Percentiles rank a stretch among this genome's conserved stretches.
phyloP scores from a whole-genome alignment of 2,888 invertebrate genomes.

The Papilio protenor region DNA sequence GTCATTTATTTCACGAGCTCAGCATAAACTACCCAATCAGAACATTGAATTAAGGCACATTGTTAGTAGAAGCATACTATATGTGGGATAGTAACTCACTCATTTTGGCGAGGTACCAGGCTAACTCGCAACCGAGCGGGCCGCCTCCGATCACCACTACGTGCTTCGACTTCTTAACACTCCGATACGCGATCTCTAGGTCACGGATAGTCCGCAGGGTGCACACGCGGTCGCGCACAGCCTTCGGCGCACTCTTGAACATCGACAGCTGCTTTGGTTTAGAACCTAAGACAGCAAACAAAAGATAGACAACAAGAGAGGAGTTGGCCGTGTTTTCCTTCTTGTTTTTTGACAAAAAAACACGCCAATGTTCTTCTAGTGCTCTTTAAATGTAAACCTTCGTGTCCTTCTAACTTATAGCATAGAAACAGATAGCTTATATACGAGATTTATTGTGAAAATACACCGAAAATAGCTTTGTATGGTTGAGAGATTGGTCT shows the following conservation, averaged over 20 bases:
- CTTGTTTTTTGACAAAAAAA: too few relatives aligned
- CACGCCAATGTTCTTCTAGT: background rate
- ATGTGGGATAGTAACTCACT: slow-evolving; percentile 56
- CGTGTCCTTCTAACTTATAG: too few relatives aligned
- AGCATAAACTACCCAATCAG: too few relatives aligned
- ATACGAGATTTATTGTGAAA: background rate
- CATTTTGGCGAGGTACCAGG: slow-evolving; percentile 69
- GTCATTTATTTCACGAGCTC: too few relatives aligned
- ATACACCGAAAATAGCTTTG: background rate
- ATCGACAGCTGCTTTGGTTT: slow-evolving; percentile 63
- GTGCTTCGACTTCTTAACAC: slow-evolving; percentile 65
- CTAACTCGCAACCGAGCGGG: slow-evolving; percentile 68
- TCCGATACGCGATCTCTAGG: slow-evolving; percentile 69
- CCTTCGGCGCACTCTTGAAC: slow-evolving; percentile 67
- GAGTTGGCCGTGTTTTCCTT: too few relatives aligned
- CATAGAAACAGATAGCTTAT: too few relatives aligned
- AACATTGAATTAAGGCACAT: background rate
- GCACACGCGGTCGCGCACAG: slow-evolving; percentile 64
- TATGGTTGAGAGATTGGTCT: background rate
- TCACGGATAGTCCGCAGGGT: slow-evolving; percentile 69
- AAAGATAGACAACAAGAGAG: background rate
- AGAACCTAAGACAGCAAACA: slow-evolving; percentile 57
- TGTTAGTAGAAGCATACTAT: background rate
- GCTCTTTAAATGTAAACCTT: background rate
- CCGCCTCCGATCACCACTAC: slow-evolving; percentile 73